A percentile compares a stretch with the other conserved stretches of the same genome.
phyloP scores from a whole-genome alignment of 2,888 invertebrate genomes.

The Drosophila mimica region DNA sequence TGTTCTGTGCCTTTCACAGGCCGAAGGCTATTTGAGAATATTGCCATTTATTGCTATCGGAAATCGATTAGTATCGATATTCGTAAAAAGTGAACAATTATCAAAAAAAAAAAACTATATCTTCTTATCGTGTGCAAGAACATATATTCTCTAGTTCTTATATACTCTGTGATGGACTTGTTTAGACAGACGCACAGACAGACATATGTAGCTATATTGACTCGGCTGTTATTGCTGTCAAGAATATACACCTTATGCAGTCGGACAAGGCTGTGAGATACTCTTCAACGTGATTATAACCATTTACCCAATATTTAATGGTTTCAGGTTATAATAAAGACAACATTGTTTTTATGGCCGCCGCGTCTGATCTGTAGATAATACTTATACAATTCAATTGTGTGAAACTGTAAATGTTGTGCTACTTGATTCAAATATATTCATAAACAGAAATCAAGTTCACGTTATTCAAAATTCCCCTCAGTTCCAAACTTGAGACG shows the following conservation, averaged over 20 bases:
- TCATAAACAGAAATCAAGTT: not conserved
- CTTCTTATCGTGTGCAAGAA: not conserved
- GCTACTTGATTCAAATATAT: not conserved
- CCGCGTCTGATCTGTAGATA: conserved; percentile 2
- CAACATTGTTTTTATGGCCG: conserved; percentile 8
- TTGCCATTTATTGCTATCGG: not conserved
- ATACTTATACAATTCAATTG: conserved; percentile 5
- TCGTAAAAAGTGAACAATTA: not conserved
- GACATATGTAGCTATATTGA: not conserved
- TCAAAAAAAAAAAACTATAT: not conserved
- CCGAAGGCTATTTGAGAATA: not conserved
- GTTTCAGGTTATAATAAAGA: not conserved
- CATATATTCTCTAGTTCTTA: not conserved
- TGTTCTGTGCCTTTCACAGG: no score
- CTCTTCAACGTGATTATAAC: not conserved
- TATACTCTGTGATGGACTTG: not conserved
- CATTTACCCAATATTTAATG: not conserved
- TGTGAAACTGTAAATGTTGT: not conserved
- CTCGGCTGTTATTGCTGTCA: not conserved
- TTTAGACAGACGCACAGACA: not conserved
- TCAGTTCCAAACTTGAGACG: not conserved
- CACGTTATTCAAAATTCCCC: not conserved
- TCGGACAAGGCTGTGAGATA: not conserved
- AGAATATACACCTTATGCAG: not conserved
- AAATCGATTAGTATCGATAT: not conserved